phyloP scores from a whole-genome alignment of 2,113 vertebrate genomes.

The Alligator mississippiensis region DNA sequence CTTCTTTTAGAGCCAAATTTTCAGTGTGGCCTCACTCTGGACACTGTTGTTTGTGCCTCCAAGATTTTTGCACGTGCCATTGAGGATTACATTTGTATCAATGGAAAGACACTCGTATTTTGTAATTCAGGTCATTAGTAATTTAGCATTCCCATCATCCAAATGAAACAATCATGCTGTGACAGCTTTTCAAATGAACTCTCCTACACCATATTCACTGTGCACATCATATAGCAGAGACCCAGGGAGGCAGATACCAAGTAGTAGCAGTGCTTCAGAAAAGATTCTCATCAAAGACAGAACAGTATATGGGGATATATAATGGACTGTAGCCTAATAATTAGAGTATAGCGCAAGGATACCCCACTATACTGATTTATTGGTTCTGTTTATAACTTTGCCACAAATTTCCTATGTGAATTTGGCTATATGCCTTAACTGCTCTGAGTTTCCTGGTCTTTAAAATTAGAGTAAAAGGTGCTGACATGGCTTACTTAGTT shows the following conservation, averaged over 20 bases:
- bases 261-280: neutral
- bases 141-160: neutral
- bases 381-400: neutral
- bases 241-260: accelerated
- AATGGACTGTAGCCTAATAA: neutral
- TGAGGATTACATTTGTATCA: neutral
- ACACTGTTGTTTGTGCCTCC: neutral
- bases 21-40: neutral
- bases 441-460: slow-evolving; percentile 16
- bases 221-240: neutral
- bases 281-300: neutral
- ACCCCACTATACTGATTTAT: neutral
- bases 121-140: neutral
- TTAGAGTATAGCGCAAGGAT: neutral
- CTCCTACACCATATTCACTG: neutral
- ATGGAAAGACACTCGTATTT: neutral
- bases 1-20: slow-evolving; percentile 7
- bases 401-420: slow-evolving; percentile 5
- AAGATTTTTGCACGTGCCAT: neutral
- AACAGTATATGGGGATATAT: neutral
- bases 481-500: neutral
- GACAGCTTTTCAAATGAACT: neutral
- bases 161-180: neutral
- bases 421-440: neutral
- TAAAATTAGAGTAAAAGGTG: neutral